A percentile compares a stretch with the other conserved stretches of the same genome.
Evolutionary conservation across 2,113 vertebrate species (phyloP).

Genomic region (Pseudorasbora parva): DNA sequence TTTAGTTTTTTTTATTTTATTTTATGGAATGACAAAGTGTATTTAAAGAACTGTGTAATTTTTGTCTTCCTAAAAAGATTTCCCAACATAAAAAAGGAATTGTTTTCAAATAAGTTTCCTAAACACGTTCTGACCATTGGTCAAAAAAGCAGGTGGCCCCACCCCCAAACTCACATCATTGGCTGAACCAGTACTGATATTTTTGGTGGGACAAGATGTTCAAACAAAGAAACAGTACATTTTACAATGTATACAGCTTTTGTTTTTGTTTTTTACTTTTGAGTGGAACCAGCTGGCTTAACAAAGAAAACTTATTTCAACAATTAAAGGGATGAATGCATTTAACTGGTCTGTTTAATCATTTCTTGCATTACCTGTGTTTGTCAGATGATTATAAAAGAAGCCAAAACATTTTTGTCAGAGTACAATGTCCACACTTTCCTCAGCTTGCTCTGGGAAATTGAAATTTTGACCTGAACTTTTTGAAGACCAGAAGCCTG

Average conservation of each 20-base stretch:
- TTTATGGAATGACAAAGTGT: background rate
- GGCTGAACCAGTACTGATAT: no score
- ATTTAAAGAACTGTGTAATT: background rate
- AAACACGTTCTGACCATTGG: background rate
- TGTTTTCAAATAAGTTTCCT: background rate
- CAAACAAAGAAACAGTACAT: no score
- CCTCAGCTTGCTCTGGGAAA: constrained; percentile 9
- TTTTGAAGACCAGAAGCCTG: background rate
- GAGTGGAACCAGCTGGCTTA: no score
- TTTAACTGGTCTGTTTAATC: constrained; percentile 15
- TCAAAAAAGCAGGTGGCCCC: no score
- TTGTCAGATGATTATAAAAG: constrained; percentile 5
- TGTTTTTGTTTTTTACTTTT: no score
- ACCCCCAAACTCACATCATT: no score
- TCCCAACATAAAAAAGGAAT: background rate
- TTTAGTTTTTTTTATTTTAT: background rate
- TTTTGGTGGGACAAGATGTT: no score
- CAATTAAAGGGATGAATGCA: no score
- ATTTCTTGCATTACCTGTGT: background rate
- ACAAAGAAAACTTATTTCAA: no score
- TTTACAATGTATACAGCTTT: no score
- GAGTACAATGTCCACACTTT: background rate
- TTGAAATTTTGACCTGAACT: constrained; percentile 20
- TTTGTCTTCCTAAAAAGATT: background rate
- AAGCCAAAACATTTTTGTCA: constrained; percentile 11